A percentile compares a stretch with the other conserved stretches of the same genome.
phyloP scores from a whole-genome alignment of 2,113 vertebrate species.

The Hemichromis elongatus region DNA sequence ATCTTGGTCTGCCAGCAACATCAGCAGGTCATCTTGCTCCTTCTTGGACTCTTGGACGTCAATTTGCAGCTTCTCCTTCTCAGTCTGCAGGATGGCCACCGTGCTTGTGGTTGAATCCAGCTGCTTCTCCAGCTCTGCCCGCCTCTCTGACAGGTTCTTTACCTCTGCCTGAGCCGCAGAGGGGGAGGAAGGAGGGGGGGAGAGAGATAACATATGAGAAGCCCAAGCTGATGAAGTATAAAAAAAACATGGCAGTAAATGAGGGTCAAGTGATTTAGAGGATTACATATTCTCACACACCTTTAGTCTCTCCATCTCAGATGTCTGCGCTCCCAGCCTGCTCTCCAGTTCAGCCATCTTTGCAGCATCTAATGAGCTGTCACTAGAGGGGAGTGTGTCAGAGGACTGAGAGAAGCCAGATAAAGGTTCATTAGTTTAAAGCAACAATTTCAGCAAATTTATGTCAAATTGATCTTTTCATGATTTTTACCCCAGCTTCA shows the following conservation, averaged over 20 bases:
- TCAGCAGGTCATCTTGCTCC: slow-evolving; percentile 94
- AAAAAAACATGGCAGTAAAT: background rate
- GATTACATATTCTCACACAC: slow-evolving; percentile 51
- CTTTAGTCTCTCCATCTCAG: slow-evolving; percentile 82
- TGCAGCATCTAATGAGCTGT: slow-evolving; percentile 4
- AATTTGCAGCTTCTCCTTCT: slow-evolving; percentile 81
- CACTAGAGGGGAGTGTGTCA: slow-evolving; percentile 28
- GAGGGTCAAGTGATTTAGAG: background rate
- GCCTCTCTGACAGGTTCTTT: slow-evolving; percentile 73
- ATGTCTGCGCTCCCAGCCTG: slow-evolving; percentile 69
- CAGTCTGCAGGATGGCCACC: slow-evolving; percentile 84
- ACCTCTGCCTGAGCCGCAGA: slow-evolving; percentile 73
- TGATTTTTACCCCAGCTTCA: slow-evolving; percentile 59
- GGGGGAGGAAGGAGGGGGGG: background rate
- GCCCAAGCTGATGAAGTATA: background rate
- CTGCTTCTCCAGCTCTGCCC: slow-evolving; percentile 77
- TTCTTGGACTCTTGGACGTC: slow-evolving; percentile 90
- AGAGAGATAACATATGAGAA: background rate
- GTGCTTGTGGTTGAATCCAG: slow-evolving; percentile 87
- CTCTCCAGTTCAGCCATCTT: slow-evolving; percentile 73
- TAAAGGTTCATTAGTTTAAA: background rate
- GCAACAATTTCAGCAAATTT: background rate
- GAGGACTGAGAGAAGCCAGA: slow-evolving; percentile 58
- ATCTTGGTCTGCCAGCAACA: slow-evolving; percentile 96
- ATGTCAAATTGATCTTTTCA: background rate